phyloP scores from a whole-genome alignment of 2,113 vertebrate species.

The Pterocles orientalis region DNA sequence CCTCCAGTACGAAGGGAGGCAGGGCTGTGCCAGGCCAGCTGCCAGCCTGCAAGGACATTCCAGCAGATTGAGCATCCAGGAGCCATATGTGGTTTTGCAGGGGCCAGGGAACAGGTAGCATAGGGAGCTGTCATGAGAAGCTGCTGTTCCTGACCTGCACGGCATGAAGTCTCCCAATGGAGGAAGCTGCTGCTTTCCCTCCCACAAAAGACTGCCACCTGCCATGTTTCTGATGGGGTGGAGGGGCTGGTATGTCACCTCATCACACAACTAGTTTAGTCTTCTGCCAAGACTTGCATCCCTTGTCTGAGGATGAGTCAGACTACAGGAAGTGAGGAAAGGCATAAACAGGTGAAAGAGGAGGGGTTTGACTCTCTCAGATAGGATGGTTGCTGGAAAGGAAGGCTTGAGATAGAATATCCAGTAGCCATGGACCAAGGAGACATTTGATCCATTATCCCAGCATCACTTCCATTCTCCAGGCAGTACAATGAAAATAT shows the following conservation, averaged over 20 bases:
- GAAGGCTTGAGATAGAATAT: not conserved
- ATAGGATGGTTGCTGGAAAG: not conserved
- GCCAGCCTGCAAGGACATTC: not conserved
- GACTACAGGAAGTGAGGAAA: not conserved
- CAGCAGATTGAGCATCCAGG: not conserved
- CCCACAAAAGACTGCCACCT: not conserved
- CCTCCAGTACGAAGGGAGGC: not conserved
- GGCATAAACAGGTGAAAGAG: not conserved
- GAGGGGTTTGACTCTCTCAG: not conserved
- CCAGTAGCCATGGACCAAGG: not conserved
- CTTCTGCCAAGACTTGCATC: not conserved
- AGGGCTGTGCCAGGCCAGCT: not conserved
- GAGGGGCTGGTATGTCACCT: not conserved
- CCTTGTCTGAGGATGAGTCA: not conserved
- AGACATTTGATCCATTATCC: not conserved
- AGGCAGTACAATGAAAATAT: not conserved
- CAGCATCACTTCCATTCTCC: not conserved
- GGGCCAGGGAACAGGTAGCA: not conserved
- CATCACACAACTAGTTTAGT: not conserved
- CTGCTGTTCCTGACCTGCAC: not conserved
- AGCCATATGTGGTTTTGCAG: accelerated
- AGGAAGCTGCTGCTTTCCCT: not conserved
- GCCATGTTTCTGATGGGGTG: not conserved
- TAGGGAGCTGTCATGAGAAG: not conserved
- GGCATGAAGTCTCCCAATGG: not conserved